phyloP scores from a whole-genome alignment of 1,140 invertebrate genomes.

The Phortica variegata region DNA sequence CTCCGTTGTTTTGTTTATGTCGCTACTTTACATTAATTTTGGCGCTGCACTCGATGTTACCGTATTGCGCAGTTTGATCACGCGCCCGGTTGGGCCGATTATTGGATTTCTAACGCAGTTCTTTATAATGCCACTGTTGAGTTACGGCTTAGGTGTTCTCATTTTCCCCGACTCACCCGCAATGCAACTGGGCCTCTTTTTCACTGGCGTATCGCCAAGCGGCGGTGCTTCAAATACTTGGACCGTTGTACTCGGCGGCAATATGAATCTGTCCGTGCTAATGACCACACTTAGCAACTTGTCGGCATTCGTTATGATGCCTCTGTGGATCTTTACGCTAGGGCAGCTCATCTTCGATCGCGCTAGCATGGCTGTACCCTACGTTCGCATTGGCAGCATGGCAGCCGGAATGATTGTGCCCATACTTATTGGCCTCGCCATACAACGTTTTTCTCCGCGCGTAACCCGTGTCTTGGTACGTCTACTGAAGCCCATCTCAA shows the following conservation, averaged over 20 bases:
- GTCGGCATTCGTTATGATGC: constrained; percentile 90
- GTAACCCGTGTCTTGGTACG: constrained; percentile 71
- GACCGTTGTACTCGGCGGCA: constrained; percentile 84
- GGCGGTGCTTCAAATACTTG: constrained; percentile 96
- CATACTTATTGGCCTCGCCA: constrained; percentile 74
- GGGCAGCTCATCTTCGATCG: constrained; percentile 76
- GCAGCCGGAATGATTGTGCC: constrained; percentile 82
- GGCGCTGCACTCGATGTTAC: constrained; percentile 84
- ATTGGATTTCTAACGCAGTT: constrained; percentile 86
- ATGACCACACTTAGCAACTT: constrained; percentile 91
- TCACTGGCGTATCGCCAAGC: constrained; percentile 86
- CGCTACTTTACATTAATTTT: constrained; percentile 89
- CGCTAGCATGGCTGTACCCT: constrained; percentile 76
- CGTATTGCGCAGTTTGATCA: constrained; percentile 70
- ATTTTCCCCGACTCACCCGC: constrained; percentile 71
- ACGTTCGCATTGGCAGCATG: constrained; percentile 73
- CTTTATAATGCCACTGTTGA: constrained; percentile 84
- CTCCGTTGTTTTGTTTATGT: constrained; percentile 77
- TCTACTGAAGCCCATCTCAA: constrained; percentile 84
- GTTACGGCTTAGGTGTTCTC: constrained; percentile 71
- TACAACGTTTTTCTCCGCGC: constrained; percentile 70
- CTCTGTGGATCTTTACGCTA: constrained; percentile 92
- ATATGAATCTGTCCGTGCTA: constrained; percentile 85
- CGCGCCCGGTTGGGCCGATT: constrained; percentile 73
- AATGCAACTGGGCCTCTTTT: constrained; percentile 85